Evolutionary conservation across 2,113 vertebrate genomes (phyloP).

Genomic region (Procapra przewalskii): DNA sequence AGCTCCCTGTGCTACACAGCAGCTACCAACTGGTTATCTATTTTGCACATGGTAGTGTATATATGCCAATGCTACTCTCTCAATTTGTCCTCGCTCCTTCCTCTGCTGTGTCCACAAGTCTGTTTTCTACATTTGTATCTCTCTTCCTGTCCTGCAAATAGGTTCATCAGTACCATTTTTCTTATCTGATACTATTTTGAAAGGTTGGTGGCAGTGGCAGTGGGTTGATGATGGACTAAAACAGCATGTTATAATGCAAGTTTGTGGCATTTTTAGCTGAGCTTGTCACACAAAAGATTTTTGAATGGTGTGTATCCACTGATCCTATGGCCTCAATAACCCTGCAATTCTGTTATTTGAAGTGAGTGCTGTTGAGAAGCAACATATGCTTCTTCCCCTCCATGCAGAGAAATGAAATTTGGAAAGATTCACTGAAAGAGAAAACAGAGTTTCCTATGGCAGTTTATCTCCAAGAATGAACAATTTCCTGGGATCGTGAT

Average conservation of each 20-base stretch:
- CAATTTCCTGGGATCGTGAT: slow-evolving; percentile 21
- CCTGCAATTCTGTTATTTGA: neutral
- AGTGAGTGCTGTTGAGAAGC: slow-evolving; percentile 51
- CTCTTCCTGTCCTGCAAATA: neutral
- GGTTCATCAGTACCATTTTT: neutral
- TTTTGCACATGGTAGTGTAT: neutral
- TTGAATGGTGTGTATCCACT: neutral
- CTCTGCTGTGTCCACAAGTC: neutral
- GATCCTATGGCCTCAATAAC: neutral
- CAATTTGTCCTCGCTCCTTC: neutral
- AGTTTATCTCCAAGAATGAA: slow-evolving; percentile 41
- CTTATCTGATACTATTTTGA: neutral
- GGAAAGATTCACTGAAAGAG: slow-evolving; percentile 38
- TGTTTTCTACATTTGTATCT: neutral
- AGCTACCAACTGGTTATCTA: neutral
- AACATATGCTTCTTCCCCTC: slow-evolving; percentile 3
- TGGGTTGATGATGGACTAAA: neutral
- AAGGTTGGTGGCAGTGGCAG: neutral
- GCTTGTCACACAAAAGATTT: slow-evolving; percentile 8
- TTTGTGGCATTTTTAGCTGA: slow-evolving; percentile 22
- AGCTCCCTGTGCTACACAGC: neutral
- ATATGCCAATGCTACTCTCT: neutral
- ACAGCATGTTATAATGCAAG: neutral
- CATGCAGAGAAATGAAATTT: slow-evolving; percentile 13
- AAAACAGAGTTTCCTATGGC: slow-evolving; percentile 25